Conservation (phyloP, 2,797 vertebrate species). For the Hozukius guyotensis region DNA sequence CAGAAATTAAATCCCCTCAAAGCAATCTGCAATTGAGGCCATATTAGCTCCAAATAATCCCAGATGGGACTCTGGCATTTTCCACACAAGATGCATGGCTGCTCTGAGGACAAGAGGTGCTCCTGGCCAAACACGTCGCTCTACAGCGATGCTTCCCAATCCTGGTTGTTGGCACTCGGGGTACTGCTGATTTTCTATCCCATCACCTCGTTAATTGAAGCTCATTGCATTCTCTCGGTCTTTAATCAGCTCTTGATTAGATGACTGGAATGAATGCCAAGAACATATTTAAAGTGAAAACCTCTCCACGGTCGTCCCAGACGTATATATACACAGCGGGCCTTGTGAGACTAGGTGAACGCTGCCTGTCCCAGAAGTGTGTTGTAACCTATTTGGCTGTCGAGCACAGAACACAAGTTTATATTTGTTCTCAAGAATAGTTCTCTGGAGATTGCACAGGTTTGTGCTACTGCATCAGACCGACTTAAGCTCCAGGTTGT, state of each 20-base stretch:
- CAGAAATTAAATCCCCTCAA: conserved; percentile 32
- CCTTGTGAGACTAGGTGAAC: conserved; percentile 31
- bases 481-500: conserved; percentile 17
- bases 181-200: conserved; percentile 30
- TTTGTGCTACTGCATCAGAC: conserved; percentile 28
- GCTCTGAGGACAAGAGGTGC: conserved; percentile 42
- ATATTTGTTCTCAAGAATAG: conserved; percentile 52
- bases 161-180: conserved; percentile 25
- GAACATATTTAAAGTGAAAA: conserved; percentile 27
- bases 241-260: conserved; percentile 48
- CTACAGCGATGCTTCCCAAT: conserved; percentile 23
- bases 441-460: conserved; percentile 44
- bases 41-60: conserved; percentile 60
- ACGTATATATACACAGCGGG: conserved; percentile 2
- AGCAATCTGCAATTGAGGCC: conserved; percentile 46
- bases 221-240: conserved; percentile 37
- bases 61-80: conserved; percentile 57
- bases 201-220: conserved; percentile 49
- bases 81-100: conserved; percentile 11
- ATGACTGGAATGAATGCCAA: conserved; percentile 26
- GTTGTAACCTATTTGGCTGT: conserved; percentile 41
- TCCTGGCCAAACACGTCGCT: conserved; percentile 39
- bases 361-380: conserved; percentile 44
- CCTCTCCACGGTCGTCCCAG: neutral
- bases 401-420: conserved; percentile 35